Base-by-base conservation (phyloP, 2,888 invertebrate species). In the Cynaeus angustus region DNA sequence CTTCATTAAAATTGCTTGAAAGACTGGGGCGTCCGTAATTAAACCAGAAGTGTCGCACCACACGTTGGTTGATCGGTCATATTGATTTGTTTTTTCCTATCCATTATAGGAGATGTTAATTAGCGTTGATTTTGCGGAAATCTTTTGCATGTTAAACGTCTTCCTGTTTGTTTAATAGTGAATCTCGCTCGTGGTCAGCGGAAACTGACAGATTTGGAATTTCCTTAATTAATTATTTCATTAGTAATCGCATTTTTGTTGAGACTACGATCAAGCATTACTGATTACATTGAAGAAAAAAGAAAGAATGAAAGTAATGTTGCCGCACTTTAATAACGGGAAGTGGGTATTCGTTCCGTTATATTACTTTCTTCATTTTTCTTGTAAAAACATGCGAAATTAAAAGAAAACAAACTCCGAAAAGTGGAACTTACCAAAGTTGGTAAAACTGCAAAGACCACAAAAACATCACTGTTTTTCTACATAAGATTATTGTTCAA, bases 141-240 rank as follows among this genome's bases (percentile, higher is more conserved):
- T 46, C 30, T 45, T 59, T 50, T 38, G 50, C 50, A 61, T 61
- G 10, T 48, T 50, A 26, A 21, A 61, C 48, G 61, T 26, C 50
- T 61, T 61, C 50, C 61, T 61, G 61, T 38, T 33, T 33, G 33
- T 38, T 48, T 50, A 61, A 46, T 4, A 56, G 13, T 41, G 3
- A 26, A 26, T 37, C 55, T n/a, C 33, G 8, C 7, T 41, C 58
- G 59, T 46, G 46, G 30, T 45, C 14, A 21, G 10, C 28, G 59
- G 59, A 59, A 59, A 59, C 46, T 30, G 46, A 46, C 30, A 59
- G 43, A 30, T 59, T 46, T 46, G 59, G 59, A 59, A 59, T 59
- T 59, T 59, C 59, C 59, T 59, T 59, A 59, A 59, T 59, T 59
- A 59, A 46, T 28, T 30, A 45, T 21, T n/a, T 59, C 10, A 59